phyloP scores from a whole-genome alignment of 2,113 vertebrate genomes.

The Machaerirhynchus nigripectus region DNA sequence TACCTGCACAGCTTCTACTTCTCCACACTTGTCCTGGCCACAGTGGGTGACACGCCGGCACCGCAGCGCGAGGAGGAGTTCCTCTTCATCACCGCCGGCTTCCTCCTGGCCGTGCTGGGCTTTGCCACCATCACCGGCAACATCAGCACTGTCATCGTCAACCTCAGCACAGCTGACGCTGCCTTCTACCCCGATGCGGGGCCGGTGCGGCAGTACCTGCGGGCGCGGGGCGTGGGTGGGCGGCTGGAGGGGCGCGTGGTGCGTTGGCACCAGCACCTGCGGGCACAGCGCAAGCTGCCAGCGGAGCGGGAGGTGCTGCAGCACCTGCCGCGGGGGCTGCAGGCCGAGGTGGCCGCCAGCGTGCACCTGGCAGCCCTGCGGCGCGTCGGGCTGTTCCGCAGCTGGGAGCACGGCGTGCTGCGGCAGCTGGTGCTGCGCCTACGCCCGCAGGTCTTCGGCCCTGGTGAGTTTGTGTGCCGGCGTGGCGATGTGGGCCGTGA shows the following conservation, averaged over 20 bases:
- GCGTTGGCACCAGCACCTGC: conserved; percentile 88
- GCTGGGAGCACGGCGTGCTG: conserved; percentile 86
- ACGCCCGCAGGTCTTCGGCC: conserved; percentile 87
- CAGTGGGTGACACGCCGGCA: conserved; percentile 80
- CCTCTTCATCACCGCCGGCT: conserved; percentile 84
- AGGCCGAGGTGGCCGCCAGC: conserved; percentile 78
- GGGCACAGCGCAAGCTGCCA: conserved; percentile 87
- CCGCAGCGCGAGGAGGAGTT: conserved; percentile 80
- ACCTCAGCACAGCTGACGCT: conserved; percentile 74
- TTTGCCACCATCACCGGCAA: conserved; percentile 90
- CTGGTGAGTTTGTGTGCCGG: conserved; percentile 89
- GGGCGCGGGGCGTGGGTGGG: conserved; percentile 61
- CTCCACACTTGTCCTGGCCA: conserved; percentile 87
- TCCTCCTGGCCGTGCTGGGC: conserved; percentile 89
- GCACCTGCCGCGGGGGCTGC: conserved; percentile 79
- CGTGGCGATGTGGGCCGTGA: conserved; percentile 90
- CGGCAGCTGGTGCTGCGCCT: conserved; percentile 89
- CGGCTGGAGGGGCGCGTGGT: conserved; percentile 75
- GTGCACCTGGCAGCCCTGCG: not conserved
- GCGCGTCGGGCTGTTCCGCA: conserved; percentile 88
- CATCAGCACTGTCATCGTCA: conserved; percentile 82
- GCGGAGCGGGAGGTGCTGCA: conserved; percentile 80
- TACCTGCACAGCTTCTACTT: conserved; percentile 94
- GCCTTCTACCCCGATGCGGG: conserved; percentile 85
- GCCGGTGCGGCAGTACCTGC: conserved; percentile 83